phyloP scores from a whole-genome alignment of 2,888 invertebrate genomes.

The Athalia rosae region DNA sequence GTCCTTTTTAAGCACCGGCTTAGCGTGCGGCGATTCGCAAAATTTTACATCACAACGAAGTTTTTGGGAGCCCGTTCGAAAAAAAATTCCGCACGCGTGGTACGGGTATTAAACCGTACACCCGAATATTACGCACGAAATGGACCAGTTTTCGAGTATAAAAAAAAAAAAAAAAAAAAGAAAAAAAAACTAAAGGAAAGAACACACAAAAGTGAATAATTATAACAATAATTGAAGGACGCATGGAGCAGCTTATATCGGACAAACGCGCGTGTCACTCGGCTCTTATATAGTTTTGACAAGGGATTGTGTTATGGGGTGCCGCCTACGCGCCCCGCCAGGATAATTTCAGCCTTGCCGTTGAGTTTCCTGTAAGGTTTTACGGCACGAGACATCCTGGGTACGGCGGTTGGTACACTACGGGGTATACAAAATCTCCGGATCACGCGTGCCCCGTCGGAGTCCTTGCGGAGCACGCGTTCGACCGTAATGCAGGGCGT shows the following conservation, averaged over 20 bases:
- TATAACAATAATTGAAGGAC: too few species aligned
- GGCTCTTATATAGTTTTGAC: slow-evolving; percentile 4
- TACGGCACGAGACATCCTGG: slow-evolving; percentile 21
- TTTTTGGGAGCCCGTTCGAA: slow-evolving; percentile 30
- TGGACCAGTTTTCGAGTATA: neutral
- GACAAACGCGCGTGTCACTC: slow-evolving; percentile 10
- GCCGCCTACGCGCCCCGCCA: slow-evolving; percentile 65
- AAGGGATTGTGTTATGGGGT: slow-evolving; percentile 45
- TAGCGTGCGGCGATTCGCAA: slow-evolving; percentile 7
- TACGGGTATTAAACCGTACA: neutral
- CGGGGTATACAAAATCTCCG: slow-evolving; percentile 42
- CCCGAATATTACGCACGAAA: neutral
- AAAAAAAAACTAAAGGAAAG: too few species aligned
- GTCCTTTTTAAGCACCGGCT: slow-evolving; percentile 33
- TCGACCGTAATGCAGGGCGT: slow-evolving; percentile 59
- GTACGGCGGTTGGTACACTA: neutral
- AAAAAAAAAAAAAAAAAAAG: too few species aligned
- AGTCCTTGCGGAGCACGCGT: slow-evolving; percentile 66
- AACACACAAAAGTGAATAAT: too few species aligned
- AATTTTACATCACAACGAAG: slow-evolving; percentile 27
- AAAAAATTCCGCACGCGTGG: neutral
- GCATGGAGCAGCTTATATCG: too few species aligned
- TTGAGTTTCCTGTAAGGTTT: slow-evolving; percentile 10
- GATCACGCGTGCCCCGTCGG: slow-evolving; percentile 53
- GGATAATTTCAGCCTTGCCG: slow-evolving; percentile 62